These are phyloP conservation scores for Cecropterus lyciades DNA, from an alignment of 1,140 invertebrate genomes.

Conservation along the genomic window DNA sequence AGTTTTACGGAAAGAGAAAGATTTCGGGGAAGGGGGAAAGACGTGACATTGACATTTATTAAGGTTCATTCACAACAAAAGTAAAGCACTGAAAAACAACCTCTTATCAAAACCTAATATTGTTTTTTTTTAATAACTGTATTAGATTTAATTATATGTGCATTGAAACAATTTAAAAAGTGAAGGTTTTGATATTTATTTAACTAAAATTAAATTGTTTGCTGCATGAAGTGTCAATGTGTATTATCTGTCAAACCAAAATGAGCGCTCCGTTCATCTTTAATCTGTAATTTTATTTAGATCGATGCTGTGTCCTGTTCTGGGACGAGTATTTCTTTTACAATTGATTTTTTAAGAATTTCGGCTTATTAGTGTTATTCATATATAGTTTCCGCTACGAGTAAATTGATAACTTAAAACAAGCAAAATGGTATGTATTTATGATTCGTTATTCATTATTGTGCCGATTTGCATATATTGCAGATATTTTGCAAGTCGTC, in stretches of 20 bases:
- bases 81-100: too few relatives aligned
- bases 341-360: constrained; percentile 41
- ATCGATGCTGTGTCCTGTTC: constrained; percentile 59
- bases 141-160: too few relatives aligned
- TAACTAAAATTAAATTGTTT: too few relatives aligned
- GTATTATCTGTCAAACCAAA: constrained; percentile 5
- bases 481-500: constrained; percentile 21
- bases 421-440: constrained; percentile 57
- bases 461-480: constrained; percentile 19
- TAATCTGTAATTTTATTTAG: constrained; percentile 60
- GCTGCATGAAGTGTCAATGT: too few relatives aligned
- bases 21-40: constrained; percentile 24
- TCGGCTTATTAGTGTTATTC: constrained; percentile 16
- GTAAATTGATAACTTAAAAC: constrained; percentile 31
- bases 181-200: too few relatives aligned
- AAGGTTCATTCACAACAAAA: constrained; percentile 22
- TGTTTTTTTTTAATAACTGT: too few relatives aligned
- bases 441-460: neutral
- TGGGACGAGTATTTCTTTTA: constrained; percentile 42
- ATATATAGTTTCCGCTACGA: constrained; percentile 20
- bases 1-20: constrained; percentile 65
- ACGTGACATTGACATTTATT: constrained; percentile 51
- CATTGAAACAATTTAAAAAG: too few relatives aligned
- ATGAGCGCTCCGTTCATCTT: neutral
- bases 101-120: too few relatives aligned